Conservation (phyloP, 2,113 vertebrate genomes). For the Galeopterus variegatus region DNA sequence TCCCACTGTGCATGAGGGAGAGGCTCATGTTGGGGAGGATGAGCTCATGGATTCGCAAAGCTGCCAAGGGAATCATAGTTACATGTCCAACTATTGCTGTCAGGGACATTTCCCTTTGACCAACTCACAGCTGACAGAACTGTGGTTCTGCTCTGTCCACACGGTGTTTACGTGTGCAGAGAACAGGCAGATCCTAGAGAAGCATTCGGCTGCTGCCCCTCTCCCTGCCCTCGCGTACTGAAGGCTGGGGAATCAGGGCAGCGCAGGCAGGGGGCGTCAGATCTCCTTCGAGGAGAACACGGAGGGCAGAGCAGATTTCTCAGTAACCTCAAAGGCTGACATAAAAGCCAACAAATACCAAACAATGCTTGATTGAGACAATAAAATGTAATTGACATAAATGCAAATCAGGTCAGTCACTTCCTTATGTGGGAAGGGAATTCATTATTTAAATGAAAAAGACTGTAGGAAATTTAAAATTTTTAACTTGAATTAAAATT, state of each 20-base stretch:
- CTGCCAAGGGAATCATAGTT: background rate
- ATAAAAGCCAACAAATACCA: conserved; percentile 39
- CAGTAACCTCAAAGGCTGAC: background rate
- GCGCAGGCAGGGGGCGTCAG: background rate
- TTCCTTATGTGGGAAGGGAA: background rate
- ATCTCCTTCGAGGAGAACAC: background rate
- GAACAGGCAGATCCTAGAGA: background rate
- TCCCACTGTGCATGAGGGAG: background rate
- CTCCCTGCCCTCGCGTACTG: background rate
- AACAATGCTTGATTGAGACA: background rate
- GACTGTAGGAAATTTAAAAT: background rate
- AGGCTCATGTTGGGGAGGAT: background rate
- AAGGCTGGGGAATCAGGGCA: background rate
- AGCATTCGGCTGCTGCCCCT: background rate
- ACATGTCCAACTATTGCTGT: conserved; percentile 27
- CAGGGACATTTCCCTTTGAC: background rate
- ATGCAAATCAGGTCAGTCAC: background rate
- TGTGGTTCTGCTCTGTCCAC: background rate
- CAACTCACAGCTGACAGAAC: background rate
- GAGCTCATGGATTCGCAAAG: background rate
- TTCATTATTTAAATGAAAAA: conserved; percentile 29
- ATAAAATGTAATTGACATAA: background rate
- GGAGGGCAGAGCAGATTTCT: background rate
- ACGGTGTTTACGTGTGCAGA: conserved; percentile 5
- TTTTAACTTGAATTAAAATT: background rate